Evolutionary conservation across 2,113 vertebrate genomes (phyloP).

Genomic region (Nycticorax nycticorax): DNA sequence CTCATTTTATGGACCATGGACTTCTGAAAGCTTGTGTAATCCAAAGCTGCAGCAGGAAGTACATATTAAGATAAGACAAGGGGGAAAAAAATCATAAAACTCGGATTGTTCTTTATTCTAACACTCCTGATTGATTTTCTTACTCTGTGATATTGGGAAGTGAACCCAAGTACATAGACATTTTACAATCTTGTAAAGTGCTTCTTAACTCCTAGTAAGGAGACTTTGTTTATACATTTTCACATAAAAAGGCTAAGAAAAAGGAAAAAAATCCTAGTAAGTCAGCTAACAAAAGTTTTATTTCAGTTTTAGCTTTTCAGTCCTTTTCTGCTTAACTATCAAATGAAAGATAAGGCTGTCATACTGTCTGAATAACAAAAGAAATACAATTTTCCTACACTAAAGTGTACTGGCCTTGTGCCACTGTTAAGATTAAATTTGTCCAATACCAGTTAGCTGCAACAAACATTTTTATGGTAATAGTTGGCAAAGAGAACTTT

Average conservation of each 20-base stretch:
- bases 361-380: background rate
- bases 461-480: slow-evolving; percentile 1
- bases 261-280: background rate
- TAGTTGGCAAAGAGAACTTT: background rate
- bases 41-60: background rate
- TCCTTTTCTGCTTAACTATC: background rate
- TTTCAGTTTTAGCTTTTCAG: slow-evolving; percentile 4
- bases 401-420: background rate
- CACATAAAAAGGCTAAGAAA: background rate
- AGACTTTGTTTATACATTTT: background rate
- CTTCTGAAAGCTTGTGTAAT: background rate
- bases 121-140: background rate
- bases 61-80: background rate
- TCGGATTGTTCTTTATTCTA: background rate
- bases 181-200: background rate
- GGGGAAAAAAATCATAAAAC: background rate
- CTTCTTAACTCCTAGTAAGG: background rate
- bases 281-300: background rate
- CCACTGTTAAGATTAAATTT: slow-evolving; percentile 4
- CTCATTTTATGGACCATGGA: background rate
- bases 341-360: background rate
- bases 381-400: background rate
- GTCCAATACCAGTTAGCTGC: background rate
- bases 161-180: background rate
- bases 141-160: background rate